Conservation (phyloP, 2,888 invertebrate species). For the Nomada goodeniana region DNA sequence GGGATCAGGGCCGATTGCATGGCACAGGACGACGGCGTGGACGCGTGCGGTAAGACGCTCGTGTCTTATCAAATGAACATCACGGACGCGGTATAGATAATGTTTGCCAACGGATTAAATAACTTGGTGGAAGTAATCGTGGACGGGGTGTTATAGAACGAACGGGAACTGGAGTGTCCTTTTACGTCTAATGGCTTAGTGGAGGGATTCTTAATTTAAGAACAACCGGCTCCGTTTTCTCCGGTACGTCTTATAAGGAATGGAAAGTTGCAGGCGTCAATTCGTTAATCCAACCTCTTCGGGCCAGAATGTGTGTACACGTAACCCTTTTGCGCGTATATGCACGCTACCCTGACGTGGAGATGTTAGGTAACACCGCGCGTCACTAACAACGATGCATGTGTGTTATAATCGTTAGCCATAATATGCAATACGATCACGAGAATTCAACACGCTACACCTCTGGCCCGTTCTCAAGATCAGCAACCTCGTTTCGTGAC, state of each 20-base stretch:
- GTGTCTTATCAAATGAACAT: not conserved
- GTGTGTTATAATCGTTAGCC: conserved; percentile 32
- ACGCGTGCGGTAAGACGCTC: not conserved
- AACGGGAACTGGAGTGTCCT: conserved; percentile 52
- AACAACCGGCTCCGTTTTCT: conserved; percentile 58
- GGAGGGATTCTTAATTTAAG: conserved; percentile 54
- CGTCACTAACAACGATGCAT: conserved; percentile 40
- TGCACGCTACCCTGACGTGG: conserved; percentile 29
- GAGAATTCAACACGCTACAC: conserved; percentile 53
- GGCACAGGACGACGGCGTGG: no score
- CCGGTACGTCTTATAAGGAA: conserved; percentile 62
- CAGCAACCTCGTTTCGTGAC: conserved; percentile 60
- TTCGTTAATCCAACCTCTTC: conserved; percentile 65
- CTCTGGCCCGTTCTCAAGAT: conserved; percentile 63
- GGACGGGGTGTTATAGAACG: conserved; percentile 48
- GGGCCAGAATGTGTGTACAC: conserved; percentile 42
- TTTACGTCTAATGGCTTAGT: conserved; percentile 45
- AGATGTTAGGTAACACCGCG: conserved; percentile 49
- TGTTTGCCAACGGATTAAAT: conserved; percentile 38
- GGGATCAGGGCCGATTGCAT: not conserved
- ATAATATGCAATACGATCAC: conserved; percentile 53
- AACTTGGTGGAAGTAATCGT: conserved; percentile 33
- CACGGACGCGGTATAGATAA: not conserved
- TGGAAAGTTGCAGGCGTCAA: conserved; percentile 71
- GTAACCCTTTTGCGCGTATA: conserved; percentile 42